Base-by-base conservation (phyloP, 2,888 invertebrate species). In the Mimumesa dahlbomi region DNA sequence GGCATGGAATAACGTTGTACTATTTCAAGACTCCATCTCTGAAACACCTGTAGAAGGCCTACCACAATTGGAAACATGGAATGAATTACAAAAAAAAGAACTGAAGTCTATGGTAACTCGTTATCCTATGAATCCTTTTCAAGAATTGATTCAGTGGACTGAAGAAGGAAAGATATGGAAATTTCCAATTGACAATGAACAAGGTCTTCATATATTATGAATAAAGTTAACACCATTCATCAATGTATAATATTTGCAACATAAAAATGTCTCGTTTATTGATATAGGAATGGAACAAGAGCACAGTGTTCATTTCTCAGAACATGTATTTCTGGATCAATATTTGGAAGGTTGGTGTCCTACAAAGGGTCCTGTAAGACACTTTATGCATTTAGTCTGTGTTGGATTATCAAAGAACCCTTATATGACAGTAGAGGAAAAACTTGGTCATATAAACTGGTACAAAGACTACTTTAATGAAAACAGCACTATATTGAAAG, bases 171-270 rank as follows among this genome's bases (percentile, higher is more conserved):
- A 97, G 90, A 89, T 98, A 11, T 99, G 99, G 99, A 93, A 94
- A 76, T 99, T 98, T 88, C 99, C 99, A 1, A 97, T 99, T 71
- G 93, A 99, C 89, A 99, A 99, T 91, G 99, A 99, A 90, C 95
- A 96, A 92, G 98, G 97, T 95, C 40, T n/a, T n/a, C n/a, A n/a
- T n/a, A n/a, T n/a, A n/a, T n/a, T n/a, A n/a, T n/a, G n/a, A n/a
- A n/a, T n/a, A n/a, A n/a, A n/a, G n/a, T n/a, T n/a, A n/a, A n/a
- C n/a, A n/a, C n/a, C n/a, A n/a, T n/a, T n/a, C n/a, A n/a, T n/a
- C n/a, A n/a, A n/a, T n/a, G n/a, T n/a, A n/a, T n/a, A n/a, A n/a
- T n/a, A n/a, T n/a, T n/a, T n/a, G n/a, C 2, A 18, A 14, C 1
- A 19, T 45, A 31, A 43, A 49, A 53, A 38, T 19, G 38, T 19